Evolutionary conservation across 2,797 vertebrate genomes (phyloP), one percentile per base, ranked within the genome.

Genomic region (Centropyge bicolor): DNA sequence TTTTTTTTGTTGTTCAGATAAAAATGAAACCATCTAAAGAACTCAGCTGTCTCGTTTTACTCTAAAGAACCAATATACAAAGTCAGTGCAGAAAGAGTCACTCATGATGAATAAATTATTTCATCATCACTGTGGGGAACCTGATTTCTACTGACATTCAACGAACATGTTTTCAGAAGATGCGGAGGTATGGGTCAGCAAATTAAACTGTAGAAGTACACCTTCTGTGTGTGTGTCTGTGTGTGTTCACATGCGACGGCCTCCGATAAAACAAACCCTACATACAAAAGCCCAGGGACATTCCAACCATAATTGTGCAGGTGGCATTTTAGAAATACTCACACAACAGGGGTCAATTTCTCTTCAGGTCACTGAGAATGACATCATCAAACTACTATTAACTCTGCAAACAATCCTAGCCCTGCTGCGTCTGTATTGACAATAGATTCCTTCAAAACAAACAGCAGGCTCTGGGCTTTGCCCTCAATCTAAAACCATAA

Each of bases 331-430:
- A 90, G 91, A 90, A 85, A 92, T 88, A 90, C 89, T 91, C 91
- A 83, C 86, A 86, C 91, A 91, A 93, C 88, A 82, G 86, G 90
- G 94, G 95, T 95, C 94, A 95, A 94, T 95, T 91, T 84, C 86
- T 92, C 90, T 92, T 82, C 95, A 96, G 95, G 95, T 96, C 95
- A 96, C 91, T 95, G 95, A 94, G 92, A 95, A 93, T 95, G 94
- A 96, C 95, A 95, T 96, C 94, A 95, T 96, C 94, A 95, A 93
- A 94, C 93, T 85, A 92, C 95, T 92, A 94, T 95, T 95, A 95
- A 93, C 94, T 94, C 92, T 84, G 90, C 92, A 95, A 95, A 95
- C 94, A 95, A 93, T 90, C 86, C 76, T 11, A 61, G 90, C 89
- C 79, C 84, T 36, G 86, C 88, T 72, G 62, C 67, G 57, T 83